Conservation (phyloP, 1,140 invertebrate genomes). For the Lasioglossum albipes region DNA sequence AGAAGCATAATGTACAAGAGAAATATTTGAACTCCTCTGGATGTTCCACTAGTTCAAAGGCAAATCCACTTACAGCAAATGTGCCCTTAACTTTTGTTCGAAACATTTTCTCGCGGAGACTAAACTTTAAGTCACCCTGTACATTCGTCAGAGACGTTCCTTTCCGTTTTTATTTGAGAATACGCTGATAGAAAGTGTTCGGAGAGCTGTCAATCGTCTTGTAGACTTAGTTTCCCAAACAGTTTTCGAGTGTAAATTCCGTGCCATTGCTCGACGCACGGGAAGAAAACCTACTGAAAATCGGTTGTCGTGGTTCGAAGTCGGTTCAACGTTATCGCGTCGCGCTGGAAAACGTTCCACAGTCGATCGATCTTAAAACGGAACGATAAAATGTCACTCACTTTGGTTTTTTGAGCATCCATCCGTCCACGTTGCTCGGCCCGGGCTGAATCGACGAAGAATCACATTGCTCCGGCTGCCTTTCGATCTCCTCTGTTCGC, state of each 20-base stretch:
- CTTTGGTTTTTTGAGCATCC: conserved; percentile 51
- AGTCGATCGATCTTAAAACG: conserved; percentile 24
- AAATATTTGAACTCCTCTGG: too few relatives aligned
- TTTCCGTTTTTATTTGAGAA: background rate
- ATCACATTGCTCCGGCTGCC: background rate
- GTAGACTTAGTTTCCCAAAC: background rate
- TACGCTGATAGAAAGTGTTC: background rate
- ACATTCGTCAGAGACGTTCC: too few relatives aligned
- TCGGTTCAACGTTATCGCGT: background rate
- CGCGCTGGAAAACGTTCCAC: background rate
- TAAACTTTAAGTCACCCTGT: too few relatives aligned
- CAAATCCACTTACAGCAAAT: too few relatives aligned
- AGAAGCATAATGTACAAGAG: too few relatives aligned
- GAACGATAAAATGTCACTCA: conserved; percentile 47
- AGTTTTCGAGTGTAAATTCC: background rate
- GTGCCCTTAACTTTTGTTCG: too few relatives aligned
- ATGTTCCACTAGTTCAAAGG: too few relatives aligned
- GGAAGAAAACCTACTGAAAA: background rate
- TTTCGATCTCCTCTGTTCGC: background rate
- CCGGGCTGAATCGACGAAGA: background rate
- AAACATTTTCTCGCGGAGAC: too few relatives aligned
- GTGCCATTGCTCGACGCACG: background rate
- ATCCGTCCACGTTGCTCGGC: conserved; percentile 43
- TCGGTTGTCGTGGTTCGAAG: background rate
- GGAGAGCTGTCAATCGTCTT: background rate